These are phyloP conservation scores for Drosophila tanythrix DNA, from an alignment of 2,888 invertebrate species.

Conservation along the genomic window DNA sequence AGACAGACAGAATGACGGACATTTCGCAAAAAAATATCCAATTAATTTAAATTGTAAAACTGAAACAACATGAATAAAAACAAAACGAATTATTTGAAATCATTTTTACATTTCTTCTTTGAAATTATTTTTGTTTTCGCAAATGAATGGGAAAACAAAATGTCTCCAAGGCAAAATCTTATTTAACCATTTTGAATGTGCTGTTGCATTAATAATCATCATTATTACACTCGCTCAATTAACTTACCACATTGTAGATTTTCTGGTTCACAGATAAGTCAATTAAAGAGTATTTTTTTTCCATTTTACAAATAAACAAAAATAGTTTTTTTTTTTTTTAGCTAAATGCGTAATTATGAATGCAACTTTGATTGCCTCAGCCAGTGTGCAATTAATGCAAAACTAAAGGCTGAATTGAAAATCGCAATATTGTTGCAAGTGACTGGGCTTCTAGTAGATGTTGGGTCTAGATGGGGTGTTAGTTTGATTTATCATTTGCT, in stretches of 20 bases:
- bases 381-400: constrained; percentile 49
- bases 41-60: no score
- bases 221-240: neutral
- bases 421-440: constrained; percentile 55
- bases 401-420: constrained; percentile 67
- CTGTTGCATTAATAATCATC: neutral
- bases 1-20: neutral
- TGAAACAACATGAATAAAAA: neutral
- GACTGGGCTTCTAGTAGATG: constrained; percentile 24
- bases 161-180: neutral
- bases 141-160: neutral
- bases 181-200: neutral
- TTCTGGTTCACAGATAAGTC: neutral
- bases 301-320: neutral
- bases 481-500: constrained; percentile 81
- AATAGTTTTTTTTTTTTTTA: neutral
- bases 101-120: neutral
- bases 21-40: no score
- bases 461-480: constrained; percentile 53
- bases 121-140: neutral
- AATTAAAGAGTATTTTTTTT: neutral
- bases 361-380: constrained; percentile 14
- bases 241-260: neutral
- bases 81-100: neutral
- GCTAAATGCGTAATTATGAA: constrained; percentile 63